These are phyloP conservation scores for Thinocorus orbignyianus DNA, from an alignment of 2,113 vertebrate species.

Conservation along the genomic window DNA sequence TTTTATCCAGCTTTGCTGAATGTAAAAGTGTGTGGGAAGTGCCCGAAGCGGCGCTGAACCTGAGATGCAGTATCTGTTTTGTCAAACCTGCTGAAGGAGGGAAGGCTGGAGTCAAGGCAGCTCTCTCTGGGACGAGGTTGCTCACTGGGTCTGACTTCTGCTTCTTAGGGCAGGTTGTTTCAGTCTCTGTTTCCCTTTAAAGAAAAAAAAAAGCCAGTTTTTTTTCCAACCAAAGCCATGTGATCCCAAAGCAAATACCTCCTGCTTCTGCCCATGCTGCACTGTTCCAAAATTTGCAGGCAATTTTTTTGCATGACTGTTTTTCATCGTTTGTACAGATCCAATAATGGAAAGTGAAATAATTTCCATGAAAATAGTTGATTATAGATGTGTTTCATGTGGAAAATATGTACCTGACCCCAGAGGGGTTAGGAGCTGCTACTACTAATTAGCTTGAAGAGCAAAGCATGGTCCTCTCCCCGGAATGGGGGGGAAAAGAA, in stretches of 20 bases:
- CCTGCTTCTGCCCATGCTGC: slow-evolving; percentile 51
- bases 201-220: background rate
- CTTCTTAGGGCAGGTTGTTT: slow-evolving; percentile 24
- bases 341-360: slow-evolving; percentile 25
- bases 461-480: slow-evolving; percentile 19
- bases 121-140: background rate
- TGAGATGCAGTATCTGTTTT: slow-evolving; percentile 31
- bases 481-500: background rate
- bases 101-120: slow-evolving; percentile 11
- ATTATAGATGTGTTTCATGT: slow-evolving; percentile 31
- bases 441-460: slow-evolving; percentile 48
- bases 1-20: background rate
- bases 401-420: slow-evolving; percentile 49
- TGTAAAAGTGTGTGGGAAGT: background rate
- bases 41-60: background rate
- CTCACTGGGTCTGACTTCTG: background rate
- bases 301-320: slow-evolving; percentile 20
- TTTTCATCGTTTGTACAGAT: slow-evolving; percentile 46
- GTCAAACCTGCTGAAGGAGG: slow-evolving; percentile 3
- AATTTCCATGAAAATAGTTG: slow-evolving; percentile 45
- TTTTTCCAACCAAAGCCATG: slow-evolving; percentile 48
- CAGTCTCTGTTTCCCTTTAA: background rate
- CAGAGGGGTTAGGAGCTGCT: slow-evolving; percentile 55
- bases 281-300: slow-evolving; percentile 23
- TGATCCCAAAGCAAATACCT: slow-evolving; percentile 62